These are phyloP conservation scores for Magallana nippona DNA, from an alignment of 2,888 invertebrate species.

Conservation along the genomic window DNA sequence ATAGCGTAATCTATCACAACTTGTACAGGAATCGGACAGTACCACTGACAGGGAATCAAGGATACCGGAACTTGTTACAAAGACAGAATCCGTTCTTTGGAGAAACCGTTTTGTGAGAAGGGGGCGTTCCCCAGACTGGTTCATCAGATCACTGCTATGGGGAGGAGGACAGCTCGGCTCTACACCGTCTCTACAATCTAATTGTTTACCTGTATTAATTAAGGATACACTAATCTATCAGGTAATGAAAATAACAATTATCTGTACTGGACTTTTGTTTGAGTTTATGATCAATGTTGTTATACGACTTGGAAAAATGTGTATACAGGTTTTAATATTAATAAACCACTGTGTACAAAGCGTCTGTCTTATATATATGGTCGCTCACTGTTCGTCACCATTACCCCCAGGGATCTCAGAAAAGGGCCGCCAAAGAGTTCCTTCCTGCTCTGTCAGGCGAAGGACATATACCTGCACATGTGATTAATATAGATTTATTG, in stretches of 20 bases:
- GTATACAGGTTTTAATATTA: too few relatives aligned
- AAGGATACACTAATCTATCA: background rate
- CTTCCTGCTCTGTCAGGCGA: too few relatives aligned
- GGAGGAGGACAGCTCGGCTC: background rate
- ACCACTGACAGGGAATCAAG: background rate
- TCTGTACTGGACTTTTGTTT: too few relatives aligned
- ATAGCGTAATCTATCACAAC: background rate
- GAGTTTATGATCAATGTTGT: too few relatives aligned
- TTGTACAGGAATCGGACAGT: background rate
- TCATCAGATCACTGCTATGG: background rate
- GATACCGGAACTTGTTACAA: background rate
- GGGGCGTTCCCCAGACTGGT: constrained; percentile 22
- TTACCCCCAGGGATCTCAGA: too few relatives aligned
- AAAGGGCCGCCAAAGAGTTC: too few relatives aligned
- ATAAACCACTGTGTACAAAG: too few relatives aligned
- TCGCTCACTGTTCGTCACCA: too few relatives aligned
- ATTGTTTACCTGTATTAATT: background rate
- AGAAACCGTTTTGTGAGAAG: background rate
- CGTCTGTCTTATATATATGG: too few relatives aligned
- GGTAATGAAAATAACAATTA: background rate
- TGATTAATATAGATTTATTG: too few relatives aligned
- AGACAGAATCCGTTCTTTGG: background rate
- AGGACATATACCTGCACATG: too few relatives aligned
- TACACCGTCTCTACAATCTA: background rate
- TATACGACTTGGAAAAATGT: too few relatives aligned